phyloP scores from a whole-genome alignment of 2,797 vertebrate genomes.

The Myotis pilosus region DNA sequence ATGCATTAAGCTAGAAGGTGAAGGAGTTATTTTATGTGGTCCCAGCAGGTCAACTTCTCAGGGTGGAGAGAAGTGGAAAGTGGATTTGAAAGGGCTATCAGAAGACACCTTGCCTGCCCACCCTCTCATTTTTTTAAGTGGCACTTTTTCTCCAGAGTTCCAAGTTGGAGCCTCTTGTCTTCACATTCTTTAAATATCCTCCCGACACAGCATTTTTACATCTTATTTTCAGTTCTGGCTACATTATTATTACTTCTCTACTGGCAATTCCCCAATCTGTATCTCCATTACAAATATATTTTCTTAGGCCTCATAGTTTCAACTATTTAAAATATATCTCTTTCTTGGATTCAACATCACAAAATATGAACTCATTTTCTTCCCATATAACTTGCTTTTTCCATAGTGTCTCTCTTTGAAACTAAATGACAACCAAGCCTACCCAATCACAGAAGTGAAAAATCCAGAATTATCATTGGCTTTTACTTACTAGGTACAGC shows the following conservation, averaged over 20 bases:
- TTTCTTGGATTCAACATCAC: background rate
- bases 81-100: background rate
- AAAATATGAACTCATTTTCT: constrained; percentile 8
- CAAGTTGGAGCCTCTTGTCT: background rate
- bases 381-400: background rate
- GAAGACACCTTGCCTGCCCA: background rate
- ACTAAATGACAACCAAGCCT: background rate
- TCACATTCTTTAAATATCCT: background rate
- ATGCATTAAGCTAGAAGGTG: background rate
- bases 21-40: background rate
- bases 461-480: background rate
- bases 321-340: background rate
- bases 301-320: background rate
- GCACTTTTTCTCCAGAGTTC: background rate
- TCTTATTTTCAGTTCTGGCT: background rate
- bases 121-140: background rate
- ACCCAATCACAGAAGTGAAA: background rate
- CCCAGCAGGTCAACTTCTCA: background rate
- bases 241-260: background rate
- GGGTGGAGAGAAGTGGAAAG: background rate
- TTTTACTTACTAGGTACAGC: background rate
- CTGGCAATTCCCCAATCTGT: background rate
- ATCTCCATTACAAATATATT: background rate
- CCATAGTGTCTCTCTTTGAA: background rate
- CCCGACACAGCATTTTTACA: background rate